Evolutionary conservation across 2,888 invertebrate genomes (phyloP).

Genomic region (Nephrocerus scutellatus): DNA sequence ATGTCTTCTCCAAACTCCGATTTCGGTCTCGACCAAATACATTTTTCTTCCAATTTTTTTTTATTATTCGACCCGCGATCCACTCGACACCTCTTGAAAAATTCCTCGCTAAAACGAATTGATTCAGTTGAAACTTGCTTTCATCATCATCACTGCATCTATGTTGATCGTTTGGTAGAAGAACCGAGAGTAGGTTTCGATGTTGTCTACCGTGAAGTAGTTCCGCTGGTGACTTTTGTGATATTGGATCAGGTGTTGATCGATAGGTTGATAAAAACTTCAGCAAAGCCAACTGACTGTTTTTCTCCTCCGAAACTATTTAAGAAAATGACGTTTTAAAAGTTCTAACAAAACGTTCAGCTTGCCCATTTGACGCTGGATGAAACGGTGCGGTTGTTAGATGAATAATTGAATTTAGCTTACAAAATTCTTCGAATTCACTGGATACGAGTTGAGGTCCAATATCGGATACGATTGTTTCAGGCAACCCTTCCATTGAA

Average conservation of each 20-base stretch:
- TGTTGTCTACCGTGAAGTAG: conserved; percentile 9
- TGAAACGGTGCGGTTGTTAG: conserved; percentile 22
- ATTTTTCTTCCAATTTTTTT: too few species aligned
- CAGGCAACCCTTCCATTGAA: conserved; percentile 24
- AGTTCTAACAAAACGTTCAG: conserved; percentile 21
- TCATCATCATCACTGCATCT: too few species aligned
- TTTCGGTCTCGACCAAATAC: too few species aligned
- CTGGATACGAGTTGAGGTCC: conserved; percentile 22
- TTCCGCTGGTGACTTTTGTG: conserved; percentile 10
- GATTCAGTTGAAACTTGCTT: too few species aligned
- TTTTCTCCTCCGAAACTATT: conserved; percentile 1
- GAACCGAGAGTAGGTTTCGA: too few species aligned
- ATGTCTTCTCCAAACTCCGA: too few species aligned
- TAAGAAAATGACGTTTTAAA: conserved; percentile 4
- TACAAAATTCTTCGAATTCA: conserved; percentile 23
- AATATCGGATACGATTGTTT: conserved; percentile 24
- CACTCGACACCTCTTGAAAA: too few species aligned
- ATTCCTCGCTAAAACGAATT: too few species aligned
- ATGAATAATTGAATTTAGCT: conserved; percentile 22
- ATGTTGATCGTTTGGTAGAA: too few species aligned
- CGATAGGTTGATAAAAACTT: conserved; percentile 12
- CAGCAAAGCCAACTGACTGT: conserved; percentile 2
- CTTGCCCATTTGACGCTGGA: conserved; percentile 22
- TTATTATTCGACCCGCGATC: too few species aligned
- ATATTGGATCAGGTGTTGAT: conserved; percentile 3